phyloP scores from a whole-genome alignment of 2,797 vertebrate species.

The Leuciscus waleckii region DNA sequence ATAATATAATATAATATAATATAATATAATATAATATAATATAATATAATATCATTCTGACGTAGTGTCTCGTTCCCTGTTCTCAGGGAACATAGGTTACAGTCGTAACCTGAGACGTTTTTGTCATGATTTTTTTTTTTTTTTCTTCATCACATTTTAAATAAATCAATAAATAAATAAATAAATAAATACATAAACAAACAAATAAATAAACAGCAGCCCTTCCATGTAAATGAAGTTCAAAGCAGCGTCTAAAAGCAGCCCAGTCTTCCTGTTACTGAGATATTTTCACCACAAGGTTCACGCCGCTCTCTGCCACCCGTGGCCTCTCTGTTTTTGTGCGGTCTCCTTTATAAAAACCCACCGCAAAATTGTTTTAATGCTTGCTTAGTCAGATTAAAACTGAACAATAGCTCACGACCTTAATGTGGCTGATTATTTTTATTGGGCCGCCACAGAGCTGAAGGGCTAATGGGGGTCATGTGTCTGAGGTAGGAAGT shows the following conservation, averaged over 20 bases:
- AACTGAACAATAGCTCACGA: background rate
- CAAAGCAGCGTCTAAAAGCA: slow-evolving; percentile 21
- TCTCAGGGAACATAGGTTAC: no score
- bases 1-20: background rate
- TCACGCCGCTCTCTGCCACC: background rate
- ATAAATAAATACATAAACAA: no score
- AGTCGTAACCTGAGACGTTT: no score
- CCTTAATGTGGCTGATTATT: background rate
- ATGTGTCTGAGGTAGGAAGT: background rate
- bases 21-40: no score
- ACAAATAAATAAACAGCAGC: background rate
- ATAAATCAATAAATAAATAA: no score
- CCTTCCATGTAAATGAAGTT: slow-evolving; percentile 6
- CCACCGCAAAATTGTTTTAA: background rate
- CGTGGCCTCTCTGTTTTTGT: background rate
- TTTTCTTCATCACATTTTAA: background rate
- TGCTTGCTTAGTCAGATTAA: background rate
- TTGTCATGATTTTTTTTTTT: no score
- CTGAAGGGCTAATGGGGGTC: background rate
- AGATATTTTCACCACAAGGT: slow-evolving; percentile 1
- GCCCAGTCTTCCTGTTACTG: slow-evolving; percentile 1
- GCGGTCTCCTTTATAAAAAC: background rate
- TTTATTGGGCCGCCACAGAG: background rate
- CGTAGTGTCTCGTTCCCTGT: no score
- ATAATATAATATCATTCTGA: no score